Evolutionary conservation across 2,797 vertebrate species (phyloP).

Genomic region (Lithobates sylvaticus): DNA sequence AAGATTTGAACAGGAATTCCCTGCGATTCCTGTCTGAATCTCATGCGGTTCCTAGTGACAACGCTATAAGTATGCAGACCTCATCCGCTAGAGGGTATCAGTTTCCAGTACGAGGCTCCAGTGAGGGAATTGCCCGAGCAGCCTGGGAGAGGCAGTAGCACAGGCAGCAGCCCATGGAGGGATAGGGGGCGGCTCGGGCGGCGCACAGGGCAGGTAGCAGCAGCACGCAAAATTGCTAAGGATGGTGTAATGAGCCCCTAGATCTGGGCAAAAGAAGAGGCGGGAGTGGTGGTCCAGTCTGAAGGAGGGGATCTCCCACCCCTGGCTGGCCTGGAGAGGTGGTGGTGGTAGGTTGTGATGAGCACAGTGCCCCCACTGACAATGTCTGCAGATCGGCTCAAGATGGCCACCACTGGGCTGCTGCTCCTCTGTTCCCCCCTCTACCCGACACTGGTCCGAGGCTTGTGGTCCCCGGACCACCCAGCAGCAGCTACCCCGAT

Average conservation of each 20-base stretch:
- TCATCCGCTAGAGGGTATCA: constrained; percentile 80
- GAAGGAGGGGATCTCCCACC: constrained; percentile 67
- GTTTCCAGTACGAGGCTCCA: constrained; percentile 86
- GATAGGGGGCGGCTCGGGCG: constrained; percentile 29
- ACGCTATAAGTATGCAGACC: too few species aligned
- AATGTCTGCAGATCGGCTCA: constrained; percentile 99
- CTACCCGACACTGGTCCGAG: constrained; percentile 62
- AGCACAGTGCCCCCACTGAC: constrained; percentile 83
- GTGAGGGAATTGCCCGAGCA: constrained; percentile 72
- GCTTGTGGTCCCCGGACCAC: constrained; percentile 47
- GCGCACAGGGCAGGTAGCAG: constrained; percentile 10
- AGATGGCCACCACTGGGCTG: constrained; percentile 91
- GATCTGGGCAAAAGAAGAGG: constrained; percentile 24
- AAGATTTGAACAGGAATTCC: too few species aligned
- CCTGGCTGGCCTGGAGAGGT: not conserved
- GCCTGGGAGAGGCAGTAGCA: constrained; percentile 45
- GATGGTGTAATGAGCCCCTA: constrained; percentile 49
- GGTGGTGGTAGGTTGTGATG: constrained; percentile 70
- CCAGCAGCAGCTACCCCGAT: not conserved
- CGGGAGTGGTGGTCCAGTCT: constrained; percentile 58
- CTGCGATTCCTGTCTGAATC: too few species aligned
- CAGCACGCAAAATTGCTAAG: constrained; percentile 63
- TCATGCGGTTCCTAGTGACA: too few species aligned
- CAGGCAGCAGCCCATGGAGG: constrained; percentile 17
- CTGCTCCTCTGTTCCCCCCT: constrained; percentile 73